A percentile compares a stretch with the other conserved stretches of the same genome.
Evolutionary conservation across 2,797 vertebrate species (phyloP).

Genomic region (Clarias pachynema): DNA sequence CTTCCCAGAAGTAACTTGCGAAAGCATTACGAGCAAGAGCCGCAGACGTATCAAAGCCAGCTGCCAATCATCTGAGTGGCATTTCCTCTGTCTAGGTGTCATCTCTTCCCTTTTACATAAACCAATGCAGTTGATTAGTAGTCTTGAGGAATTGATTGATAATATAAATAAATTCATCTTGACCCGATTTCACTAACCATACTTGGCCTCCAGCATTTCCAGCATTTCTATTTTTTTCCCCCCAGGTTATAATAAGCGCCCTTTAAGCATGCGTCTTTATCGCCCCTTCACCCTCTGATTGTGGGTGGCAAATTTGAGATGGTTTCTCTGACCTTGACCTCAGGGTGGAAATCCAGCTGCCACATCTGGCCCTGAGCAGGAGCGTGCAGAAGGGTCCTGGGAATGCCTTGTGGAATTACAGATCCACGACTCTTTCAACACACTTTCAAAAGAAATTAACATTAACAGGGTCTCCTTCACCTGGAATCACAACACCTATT

Average conservation of each 20-base stretch:
- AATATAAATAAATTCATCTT: neutral
- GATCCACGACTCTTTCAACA: slow-evolving; percentile 5
- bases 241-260: neutral
- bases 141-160: neutral
- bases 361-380: slow-evolving; percentile 77
- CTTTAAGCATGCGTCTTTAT: slow-evolving; percentile 36
- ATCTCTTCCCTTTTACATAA: slow-evolving; percentile 10
- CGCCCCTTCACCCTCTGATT: slow-evolving; percentile 23
- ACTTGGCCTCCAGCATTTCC: neutral
- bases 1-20: slow-evolving; percentile 61
- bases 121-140: neutral
- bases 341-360: slow-evolving; percentile 71
- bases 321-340: slow-evolving; percentile 80
- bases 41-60: slow-evolving; percentile 71
- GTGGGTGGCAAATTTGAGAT: slow-evolving; percentile 78
- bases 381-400: slow-evolving; percentile 65
- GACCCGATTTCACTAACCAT: neutral
- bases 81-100: slow-evolving; percentile 62
- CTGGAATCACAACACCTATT: neutral
- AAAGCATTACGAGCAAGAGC: slow-evolving; percentile 72
- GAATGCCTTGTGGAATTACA: slow-evolving; percentile 38
- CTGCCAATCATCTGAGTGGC: slow-evolving; percentile 65
- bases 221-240: neutral
- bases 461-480: neutral
- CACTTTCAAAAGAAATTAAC: slow-evolving; percentile 21